Percentiles rank a stretch among this genome's conserved stretches.
phyloP scores from a whole-genome alignment of 2,888 invertebrate genomes.

The Apeira syringaria region DNA sequence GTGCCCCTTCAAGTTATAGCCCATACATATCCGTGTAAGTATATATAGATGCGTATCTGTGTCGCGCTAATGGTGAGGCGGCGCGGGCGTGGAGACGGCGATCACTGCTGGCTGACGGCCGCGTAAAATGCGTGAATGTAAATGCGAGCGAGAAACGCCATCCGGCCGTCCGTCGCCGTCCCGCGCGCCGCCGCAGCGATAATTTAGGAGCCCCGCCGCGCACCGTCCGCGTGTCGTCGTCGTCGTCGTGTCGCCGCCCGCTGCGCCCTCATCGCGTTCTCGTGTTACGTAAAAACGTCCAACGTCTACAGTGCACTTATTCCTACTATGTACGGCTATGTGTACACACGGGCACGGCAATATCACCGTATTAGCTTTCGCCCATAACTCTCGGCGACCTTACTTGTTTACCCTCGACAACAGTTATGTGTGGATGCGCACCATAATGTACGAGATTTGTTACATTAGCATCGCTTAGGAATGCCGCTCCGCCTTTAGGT shows the following conservation, averaged over 20 bases:
- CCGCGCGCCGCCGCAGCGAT: conserved; percentile 38
- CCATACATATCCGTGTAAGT: neutral
- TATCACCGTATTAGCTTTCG: conserved; percentile 44
- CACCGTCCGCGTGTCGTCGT: too few species aligned
- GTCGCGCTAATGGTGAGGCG: conserved; percentile 54
- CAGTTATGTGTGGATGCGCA: conserved; percentile 25
- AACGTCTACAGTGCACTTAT: conserved; percentile 44
- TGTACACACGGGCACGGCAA: conserved; percentile 12
- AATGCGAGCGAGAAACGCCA: conserved; percentile 47
- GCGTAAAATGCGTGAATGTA: conserved; percentile 64
- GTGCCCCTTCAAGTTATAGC: conserved; percentile 51
- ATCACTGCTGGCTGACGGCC: conserved; percentile 53
- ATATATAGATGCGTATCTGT: conserved; percentile 39
- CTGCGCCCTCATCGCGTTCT: conserved; percentile 27
- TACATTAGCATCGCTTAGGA: conserved; percentile 23
- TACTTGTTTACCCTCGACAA: conserved; percentile 27
- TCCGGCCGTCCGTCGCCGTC: conserved; percentile 24
- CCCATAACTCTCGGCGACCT: conserved; percentile 26
- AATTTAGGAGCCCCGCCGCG: conserved; percentile 46
- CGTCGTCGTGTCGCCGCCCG: conserved; percentile 42
- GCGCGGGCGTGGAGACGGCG: conserved; percentile 57
- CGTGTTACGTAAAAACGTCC: conserved; percentile 55
- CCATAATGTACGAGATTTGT: conserved; percentile 30
- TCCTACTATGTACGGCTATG: conserved; percentile 6
- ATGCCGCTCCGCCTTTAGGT: conserved; percentile 23